Conservation (phyloP, 1,140 invertebrate genomes). For the Bombus impatiens region DNA sequence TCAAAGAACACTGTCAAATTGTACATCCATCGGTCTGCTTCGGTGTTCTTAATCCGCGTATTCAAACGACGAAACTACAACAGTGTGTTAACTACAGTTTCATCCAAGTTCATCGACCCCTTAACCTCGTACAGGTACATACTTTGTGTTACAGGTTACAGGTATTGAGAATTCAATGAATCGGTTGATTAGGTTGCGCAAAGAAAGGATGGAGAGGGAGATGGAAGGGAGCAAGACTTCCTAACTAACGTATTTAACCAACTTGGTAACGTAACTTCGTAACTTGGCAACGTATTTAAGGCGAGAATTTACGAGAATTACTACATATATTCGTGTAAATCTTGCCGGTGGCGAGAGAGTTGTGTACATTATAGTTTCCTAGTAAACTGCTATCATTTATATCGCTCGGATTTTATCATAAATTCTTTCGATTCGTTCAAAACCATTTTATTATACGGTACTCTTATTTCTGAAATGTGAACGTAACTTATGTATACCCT, state of each 20-base stretch:
- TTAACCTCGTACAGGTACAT: neutral
- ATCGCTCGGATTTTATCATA: neutral
- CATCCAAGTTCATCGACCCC: too few relatives aligned
- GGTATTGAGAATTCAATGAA: neutral
- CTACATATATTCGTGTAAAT: neutral
- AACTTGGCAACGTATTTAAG: neutral
- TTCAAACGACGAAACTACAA: too few relatives aligned
- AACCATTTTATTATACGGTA: too few relatives aligned
- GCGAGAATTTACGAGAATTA: neutral
- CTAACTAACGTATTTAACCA: neutral
- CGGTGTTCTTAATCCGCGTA: neutral
- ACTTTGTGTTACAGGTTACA: neutral
- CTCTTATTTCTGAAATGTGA: too few relatives aligned
- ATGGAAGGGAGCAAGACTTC: neutral
- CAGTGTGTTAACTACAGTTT: too few relatives aligned
- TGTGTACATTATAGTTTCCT: neutral
- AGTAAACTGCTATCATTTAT: neutral
- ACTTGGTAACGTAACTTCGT: neutral
- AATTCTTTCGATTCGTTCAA: neutral
- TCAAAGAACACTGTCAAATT: accelerated
- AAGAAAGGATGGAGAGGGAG: neutral
- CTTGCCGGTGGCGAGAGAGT: neutral
- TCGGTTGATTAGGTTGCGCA: neutral
- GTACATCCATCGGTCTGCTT: neutral
- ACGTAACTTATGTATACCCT: too few relatives aligned